These are phyloP conservation scores for Sebastes jordani DNA, from an alignment of 2,797 vertebrate species.

Conservation along the genomic window DNA sequence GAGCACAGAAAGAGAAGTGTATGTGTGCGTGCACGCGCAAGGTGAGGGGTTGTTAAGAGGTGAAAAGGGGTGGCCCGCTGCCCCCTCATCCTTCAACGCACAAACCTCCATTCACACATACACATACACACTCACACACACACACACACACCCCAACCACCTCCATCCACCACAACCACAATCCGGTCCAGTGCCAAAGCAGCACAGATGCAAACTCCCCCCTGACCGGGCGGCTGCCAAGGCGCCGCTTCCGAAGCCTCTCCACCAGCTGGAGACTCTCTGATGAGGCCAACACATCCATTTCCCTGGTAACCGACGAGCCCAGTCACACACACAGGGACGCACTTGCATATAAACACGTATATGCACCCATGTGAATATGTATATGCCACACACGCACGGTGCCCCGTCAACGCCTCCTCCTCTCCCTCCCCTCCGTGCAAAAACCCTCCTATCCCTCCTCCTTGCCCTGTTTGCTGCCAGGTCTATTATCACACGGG, in stretches of 20 bases:
- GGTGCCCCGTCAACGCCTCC: constrained; percentile 8
- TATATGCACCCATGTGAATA: constrained; percentile 59
- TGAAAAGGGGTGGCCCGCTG: constrained; percentile 16
- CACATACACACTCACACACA: constrained; percentile 1
- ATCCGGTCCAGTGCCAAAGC: constrained; percentile 80
- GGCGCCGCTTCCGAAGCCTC: constrained; percentile 84
- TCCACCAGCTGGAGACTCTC: constrained; percentile 88
- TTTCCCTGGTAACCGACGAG: constrained; percentile 86
- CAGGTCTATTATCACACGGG: constrained; percentile 74
- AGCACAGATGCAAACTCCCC: constrained; percentile 90
- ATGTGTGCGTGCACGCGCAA: background rate
- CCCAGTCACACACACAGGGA: constrained; percentile 63
- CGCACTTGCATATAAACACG: constrained; percentile 64
- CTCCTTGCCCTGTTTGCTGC: constrained; percentile 48
- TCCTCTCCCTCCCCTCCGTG: background rate
- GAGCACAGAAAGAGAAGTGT: background rate
- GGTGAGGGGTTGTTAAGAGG: constrained; percentile 36
- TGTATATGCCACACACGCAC: constrained; percentile 54
- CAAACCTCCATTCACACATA: constrained; percentile 1
- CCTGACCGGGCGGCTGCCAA: constrained; percentile 86
- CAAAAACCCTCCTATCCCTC: constrained; percentile 9
- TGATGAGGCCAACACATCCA: constrained; percentile 89
- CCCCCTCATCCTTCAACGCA: constrained; percentile 32
- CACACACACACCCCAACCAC: constrained; percentile 33
- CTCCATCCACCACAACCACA: constrained; percentile 69